Base-by-base conservation (phyloP, 2,113 vertebrate species). In the Cryptomyrus ogoouensis region DNA sequence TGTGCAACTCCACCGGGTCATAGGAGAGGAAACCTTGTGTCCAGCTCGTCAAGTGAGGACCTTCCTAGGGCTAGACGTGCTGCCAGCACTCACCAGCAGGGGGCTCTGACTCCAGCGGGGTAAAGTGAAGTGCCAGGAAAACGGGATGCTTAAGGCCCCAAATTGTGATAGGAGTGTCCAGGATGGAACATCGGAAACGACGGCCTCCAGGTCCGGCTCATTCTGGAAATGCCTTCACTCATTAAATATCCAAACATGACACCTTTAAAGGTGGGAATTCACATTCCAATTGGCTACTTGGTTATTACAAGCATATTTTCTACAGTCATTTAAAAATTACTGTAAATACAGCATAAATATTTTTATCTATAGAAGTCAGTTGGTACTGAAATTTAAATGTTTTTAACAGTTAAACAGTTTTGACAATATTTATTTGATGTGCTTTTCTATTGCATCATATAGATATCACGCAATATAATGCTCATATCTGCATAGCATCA, bases 1-100 rank as follows among this genome's bases (percentile, higher is more conserved):
- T 88, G 17, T 90, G 87, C 66, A 91, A 89, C 42, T 17, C 91
- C 7, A 87, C 90, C 10, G 77, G 91, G 31, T 90, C 90, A 10
- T 93, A 91, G 87, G 42, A 50, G 50, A 88, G 9, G 35, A 31
- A 6, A 87, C 17, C 5, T 7, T 10, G 21, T 19, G 5, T 83
- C 5, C 53, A 62, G 49, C 84, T 15, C 46, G 56, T 74, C 17
- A n/a, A 4, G 8, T 31, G 46, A 56, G 17, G 89, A 62, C 31
- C 83, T 42, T 27, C 83, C n/a, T 0, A 5, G 83, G 27, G 42
- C 17, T n/a, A 31, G 15, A 66, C 7, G 56, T 52, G 19, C 56
- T 66, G 21, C 53, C 49, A n/a, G 31, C 35, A n/a, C 42, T 46
- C 56, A n/a, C 52, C 46, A 58, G 24, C 85, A 62, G 56, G 21